Evolutionary conservation across 2,113 vertebrate species (phyloP), one percentile per base, ranked within the genome.

Genomic region (Platichthys stellatus): DNA sequence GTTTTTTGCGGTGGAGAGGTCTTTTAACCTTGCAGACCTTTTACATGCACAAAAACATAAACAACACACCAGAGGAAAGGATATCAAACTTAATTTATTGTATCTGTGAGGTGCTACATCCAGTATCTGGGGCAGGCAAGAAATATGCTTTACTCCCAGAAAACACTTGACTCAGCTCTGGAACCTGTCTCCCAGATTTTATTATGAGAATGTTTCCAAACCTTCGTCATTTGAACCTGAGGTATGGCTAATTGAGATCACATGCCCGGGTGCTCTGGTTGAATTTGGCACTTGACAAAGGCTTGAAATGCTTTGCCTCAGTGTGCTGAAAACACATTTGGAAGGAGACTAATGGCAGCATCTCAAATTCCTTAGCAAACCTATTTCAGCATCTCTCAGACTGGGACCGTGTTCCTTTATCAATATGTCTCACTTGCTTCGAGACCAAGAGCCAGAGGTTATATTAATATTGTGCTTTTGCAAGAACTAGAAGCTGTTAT

Each of bases 391-490:
- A 26, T 53, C 60, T 28, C 31, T 59, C 49, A 23, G 15, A 21
- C 57, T 81, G 63, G 58, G 51, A 68, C 60, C 56, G 24, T 56
- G 70, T 38, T 31, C 15, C 31, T 0, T 21, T 49, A 51, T 81
- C 51, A 62, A 76, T 72, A 58, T 65, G 31, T 62, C 47, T 7
- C 24, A 65, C 26, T 60, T 56, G 31, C 31, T 81, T 82, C 24
- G 10, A 76, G 17, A 26, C 35, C 51, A 74, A 28, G 51, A 60
- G 63, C 76, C 8, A 10, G 28, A 76, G 53, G 35, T 51, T 53
- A 62, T 86, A 54, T 82, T 72, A 69, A 84, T 53, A 69, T 59
- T 45, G 59, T 45, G 38, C 73, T 67, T 65, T 61, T 83, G 21
- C 11, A 4, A 56, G 67, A 67, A 78, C 57, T 60, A 14, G 21